Conservation (phyloP, 2,113 vertebrate genomes). For the Cervus canadensis region DNA sequence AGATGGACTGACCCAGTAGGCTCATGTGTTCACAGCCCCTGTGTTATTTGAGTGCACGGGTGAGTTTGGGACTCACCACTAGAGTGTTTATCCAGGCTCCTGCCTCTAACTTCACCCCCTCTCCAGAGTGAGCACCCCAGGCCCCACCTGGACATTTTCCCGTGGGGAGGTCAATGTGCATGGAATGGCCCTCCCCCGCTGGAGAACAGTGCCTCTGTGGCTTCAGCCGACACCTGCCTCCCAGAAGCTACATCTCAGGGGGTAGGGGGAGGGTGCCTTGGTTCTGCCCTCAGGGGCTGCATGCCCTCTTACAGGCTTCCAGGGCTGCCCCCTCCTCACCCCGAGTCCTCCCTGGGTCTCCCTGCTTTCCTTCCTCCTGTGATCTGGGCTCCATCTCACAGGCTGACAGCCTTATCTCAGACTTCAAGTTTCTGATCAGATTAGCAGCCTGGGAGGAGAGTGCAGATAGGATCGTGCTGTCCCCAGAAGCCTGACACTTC, state of each 20-base stretch:
- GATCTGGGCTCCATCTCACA: background rate
- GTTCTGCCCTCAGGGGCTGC: background rate
- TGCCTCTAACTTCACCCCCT: background rate
- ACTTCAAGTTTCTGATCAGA: background rate
- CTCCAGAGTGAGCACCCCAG: background rate
- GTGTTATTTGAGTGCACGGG: background rate
- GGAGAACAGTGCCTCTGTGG: background rate
- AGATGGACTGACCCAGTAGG: too few species aligned
- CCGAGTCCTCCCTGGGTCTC: background rate
- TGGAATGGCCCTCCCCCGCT: fast-evolving
- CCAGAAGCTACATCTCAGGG: background rate
- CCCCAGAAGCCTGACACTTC: background rate
- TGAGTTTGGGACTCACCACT: background rate
- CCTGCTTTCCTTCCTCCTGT: background rate
- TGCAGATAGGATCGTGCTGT: background rate
- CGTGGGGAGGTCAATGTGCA: background rate
- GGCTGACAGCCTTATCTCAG: background rate
- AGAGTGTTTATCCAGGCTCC: background rate
- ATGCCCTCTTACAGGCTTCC: background rate
- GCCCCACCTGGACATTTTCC: background rate
- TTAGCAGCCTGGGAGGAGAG: background rate
- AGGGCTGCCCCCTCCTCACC: background rate
- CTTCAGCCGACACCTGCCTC: background rate
- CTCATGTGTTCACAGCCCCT: background rate
- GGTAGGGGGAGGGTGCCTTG: background rate